A percentile compares a stretch with the other conserved stretches of the same genome.
These are phyloP conservation scores for Protonibea diacanthus DNA, from an alignment of 2,797 vertebrate species.

Conservation along the genomic window DNA sequence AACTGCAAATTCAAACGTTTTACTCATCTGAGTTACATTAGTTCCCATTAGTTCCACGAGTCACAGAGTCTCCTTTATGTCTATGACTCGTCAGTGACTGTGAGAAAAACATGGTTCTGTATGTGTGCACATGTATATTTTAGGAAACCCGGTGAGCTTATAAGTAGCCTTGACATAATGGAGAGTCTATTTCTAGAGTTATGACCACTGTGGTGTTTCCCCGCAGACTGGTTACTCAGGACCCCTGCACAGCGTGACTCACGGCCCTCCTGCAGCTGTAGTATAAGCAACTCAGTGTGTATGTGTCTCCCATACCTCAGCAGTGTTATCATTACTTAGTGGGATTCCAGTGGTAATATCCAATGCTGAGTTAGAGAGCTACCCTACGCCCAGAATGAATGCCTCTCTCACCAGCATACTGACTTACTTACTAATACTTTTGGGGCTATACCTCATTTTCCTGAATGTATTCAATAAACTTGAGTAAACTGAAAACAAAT, in stretches of 20 bases:
- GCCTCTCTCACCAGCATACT: constrained; percentile 24
- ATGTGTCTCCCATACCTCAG: constrained; percentile 56
- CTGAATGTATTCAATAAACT: background rate
- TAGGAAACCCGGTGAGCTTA: constrained; percentile 60
- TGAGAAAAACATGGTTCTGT: constrained; percentile 50
- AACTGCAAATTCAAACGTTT: constrained; percentile 56
- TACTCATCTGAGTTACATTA: constrained; percentile 63
- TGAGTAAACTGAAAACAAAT: background rate
- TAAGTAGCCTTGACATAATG: constrained; percentile 73
- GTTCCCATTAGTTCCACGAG: constrained; percentile 45
- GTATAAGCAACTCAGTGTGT: constrained; percentile 47
- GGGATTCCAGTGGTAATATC: constrained; percentile 58
- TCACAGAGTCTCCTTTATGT: constrained; percentile 47
- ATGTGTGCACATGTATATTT: constrained; percentile 57
- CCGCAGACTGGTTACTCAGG: constrained; percentile 59
- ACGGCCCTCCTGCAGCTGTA: constrained; percentile 61
- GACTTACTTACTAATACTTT: constrained; percentile 28
- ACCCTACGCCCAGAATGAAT: constrained; percentile 49
- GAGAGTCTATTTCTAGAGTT: constrained; percentile 76
- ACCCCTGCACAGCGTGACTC: constrained; percentile 61
- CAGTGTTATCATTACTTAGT: constrained; percentile 59
- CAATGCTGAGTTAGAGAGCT: constrained; percentile 65
- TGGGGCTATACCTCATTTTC: constrained; percentile 11
- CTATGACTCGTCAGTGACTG: constrained; percentile 59
- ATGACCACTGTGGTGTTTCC: constrained; percentile 67